Evolutionary conservation across 2,113 vertebrate genomes (phyloP).

Genomic region (Mandrillus leucophaeus): DNA sequence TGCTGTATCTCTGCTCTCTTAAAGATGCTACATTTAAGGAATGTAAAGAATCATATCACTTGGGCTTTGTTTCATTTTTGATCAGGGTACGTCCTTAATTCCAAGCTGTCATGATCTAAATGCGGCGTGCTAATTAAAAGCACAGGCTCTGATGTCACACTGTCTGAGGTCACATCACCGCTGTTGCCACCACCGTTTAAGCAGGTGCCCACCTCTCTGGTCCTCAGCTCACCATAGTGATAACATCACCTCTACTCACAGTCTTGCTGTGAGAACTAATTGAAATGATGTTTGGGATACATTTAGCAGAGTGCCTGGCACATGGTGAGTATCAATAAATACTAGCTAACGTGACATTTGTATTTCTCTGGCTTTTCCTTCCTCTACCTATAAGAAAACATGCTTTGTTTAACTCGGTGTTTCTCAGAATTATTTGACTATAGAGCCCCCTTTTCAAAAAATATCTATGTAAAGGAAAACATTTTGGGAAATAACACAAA

Average conservation of each 20-base stretch:
- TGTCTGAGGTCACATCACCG: neutral
- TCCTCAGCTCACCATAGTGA: neutral
- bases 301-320: neutral
- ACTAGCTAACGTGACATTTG: too few relatives aligned
- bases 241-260: neutral
- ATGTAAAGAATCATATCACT: neutral
- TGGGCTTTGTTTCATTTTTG: neutral
- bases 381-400: neutral
- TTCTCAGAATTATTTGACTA: neutral
- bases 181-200: neutral
- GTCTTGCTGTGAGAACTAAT: neutral
- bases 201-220: neutral
- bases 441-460: neutral
- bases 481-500: neutral
- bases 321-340: rapidly evolving
- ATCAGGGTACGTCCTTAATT: neutral
- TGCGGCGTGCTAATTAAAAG: neutral
- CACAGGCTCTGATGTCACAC: neutral
- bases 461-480: neutral
- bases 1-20: too few relatives aligned
- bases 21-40: neutral
- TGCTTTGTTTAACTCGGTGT: neutral
- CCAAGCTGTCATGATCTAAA: neutral
- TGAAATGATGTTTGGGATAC: neutral
- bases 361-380: neutral